These are phyloP conservation scores for Glaucomys volans DNA, from an alignment of 2,113 vertebrate species.

Conservation along the genomic window DNA sequence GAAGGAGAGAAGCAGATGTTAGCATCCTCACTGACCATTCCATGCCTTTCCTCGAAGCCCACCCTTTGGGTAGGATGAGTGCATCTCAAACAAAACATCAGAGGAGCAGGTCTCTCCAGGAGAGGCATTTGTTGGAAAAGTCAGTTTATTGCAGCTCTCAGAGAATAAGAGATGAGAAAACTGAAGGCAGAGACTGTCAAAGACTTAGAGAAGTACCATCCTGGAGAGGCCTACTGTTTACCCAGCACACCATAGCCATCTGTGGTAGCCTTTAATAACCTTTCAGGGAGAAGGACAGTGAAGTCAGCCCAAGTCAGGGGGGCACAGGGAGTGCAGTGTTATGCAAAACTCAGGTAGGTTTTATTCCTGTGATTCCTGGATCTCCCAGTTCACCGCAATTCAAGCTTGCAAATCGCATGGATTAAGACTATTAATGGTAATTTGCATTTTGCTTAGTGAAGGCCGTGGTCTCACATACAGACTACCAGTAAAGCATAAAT, in stretches of 20 bases:
- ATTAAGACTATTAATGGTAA: not conserved
- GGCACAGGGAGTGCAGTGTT: not conserved
- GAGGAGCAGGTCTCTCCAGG: not conserved
- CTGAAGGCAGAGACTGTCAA: not conserved
- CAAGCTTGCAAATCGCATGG: not conserved
- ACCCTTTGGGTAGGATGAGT: not conserved
- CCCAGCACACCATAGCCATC: not conserved
- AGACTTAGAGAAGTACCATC: not conserved
- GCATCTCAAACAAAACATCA: not conserved
- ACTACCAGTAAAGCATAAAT: not conserved
- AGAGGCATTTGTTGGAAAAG: not conserved
- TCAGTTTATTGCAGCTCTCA: not conserved
- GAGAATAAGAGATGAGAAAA: not conserved
- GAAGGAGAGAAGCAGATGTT: not conserved
- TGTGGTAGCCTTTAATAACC: not conserved
- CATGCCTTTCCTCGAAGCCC: not conserved
- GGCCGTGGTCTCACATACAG: not conserved
- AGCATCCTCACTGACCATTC: not conserved
- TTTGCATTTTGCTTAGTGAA: not conserved
- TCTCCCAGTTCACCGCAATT: not conserved
- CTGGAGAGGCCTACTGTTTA: not conserved
- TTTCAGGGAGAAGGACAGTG: not conserved
- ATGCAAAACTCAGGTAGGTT: fast-evolving
- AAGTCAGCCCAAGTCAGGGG: not conserved
- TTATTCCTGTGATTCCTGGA: not conserved